Percentiles rank a stretch among this genome's conserved stretches.
phyloP scores from a whole-genome alignment of 2,888 invertebrate species.

The Callosobruchus maculatus region DNA sequence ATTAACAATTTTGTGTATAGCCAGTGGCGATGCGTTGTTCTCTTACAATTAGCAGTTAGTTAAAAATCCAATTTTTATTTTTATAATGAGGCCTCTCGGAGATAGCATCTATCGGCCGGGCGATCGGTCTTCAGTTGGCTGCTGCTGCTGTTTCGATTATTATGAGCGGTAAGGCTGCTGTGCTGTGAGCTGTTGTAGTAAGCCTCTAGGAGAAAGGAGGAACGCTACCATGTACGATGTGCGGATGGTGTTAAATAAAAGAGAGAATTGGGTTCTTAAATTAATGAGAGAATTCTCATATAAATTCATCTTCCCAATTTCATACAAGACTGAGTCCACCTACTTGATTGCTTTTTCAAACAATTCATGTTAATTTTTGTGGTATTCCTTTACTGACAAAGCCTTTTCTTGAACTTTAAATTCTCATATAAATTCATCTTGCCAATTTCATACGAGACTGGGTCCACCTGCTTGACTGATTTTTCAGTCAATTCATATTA shows the following conservation, averaged over 20 bases:
- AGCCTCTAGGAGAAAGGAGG: not conserved
- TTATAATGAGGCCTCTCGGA: not conserved
- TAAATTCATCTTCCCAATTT: no score
- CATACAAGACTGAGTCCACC: no score
- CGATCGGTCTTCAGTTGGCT: not conserved
- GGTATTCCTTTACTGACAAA: no score
- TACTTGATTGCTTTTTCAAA: no score
- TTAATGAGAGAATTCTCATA: no score
- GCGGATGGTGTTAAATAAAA: not conserved
- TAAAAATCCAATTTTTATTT: constrained; percentile 3
- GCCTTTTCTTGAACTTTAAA: no score
- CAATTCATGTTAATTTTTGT: no score
- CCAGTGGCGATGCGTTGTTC: not conserved
- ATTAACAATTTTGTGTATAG: not conserved
- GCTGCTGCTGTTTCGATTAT: not conserved
- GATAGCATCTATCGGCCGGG: not conserved
- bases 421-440: no score
- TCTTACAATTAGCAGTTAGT: constrained; percentile 1
- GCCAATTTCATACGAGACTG: no score
- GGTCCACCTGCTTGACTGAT: no score
- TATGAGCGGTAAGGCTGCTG: not conserved
- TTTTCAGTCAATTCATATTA: no score
- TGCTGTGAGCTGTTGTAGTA: not conserved
- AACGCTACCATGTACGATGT: not conserved
- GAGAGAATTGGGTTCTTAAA: not conserved